Conservation (phyloP, 2,113 vertebrate species). For the Shinisaurus crocodilurus region DNA sequence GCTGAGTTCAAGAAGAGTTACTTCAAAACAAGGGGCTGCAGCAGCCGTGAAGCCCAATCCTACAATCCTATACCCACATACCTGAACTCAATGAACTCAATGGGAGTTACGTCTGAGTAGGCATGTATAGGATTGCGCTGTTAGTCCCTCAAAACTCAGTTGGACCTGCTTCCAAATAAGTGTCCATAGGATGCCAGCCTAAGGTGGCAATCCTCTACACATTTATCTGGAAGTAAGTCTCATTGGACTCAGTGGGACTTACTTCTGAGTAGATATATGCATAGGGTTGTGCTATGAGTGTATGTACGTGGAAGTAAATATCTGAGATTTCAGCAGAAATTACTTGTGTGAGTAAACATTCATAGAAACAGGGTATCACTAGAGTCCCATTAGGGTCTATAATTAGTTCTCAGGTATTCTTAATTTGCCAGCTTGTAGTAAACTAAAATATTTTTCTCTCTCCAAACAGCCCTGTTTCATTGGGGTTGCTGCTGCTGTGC, state of each 20-base stretch:
- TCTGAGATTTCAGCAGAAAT: background rate
- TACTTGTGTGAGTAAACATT: background rate
- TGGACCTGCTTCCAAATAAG: background rate
- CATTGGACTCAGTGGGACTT: background rate
- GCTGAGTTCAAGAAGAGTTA: background rate
- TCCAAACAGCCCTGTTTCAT: conserved; percentile 4
- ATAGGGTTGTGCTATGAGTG: background rate
- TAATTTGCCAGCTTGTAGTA: conserved; percentile 26
- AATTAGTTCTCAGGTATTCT: conserved; percentile 39
- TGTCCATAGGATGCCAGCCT: no score
- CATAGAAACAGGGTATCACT: background rate
- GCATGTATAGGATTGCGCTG: background rate
- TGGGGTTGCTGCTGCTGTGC: conserved; percentile 20
- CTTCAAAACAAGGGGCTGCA: background rate
- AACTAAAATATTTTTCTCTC: background rate
- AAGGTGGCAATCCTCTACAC: no score
- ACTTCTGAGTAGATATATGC: background rate
- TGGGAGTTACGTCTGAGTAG: background rate
- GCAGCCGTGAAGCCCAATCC: background rate
- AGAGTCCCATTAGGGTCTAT: conserved; percentile 23
- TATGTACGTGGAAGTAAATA: background rate
- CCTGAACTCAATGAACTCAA: no score
- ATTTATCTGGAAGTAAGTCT: background rate
- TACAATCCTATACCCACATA: background rate
- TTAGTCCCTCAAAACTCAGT: background rate